Conservation (phyloP, 2,113 vertebrate species). For the Oreamnos americanus region DNA sequence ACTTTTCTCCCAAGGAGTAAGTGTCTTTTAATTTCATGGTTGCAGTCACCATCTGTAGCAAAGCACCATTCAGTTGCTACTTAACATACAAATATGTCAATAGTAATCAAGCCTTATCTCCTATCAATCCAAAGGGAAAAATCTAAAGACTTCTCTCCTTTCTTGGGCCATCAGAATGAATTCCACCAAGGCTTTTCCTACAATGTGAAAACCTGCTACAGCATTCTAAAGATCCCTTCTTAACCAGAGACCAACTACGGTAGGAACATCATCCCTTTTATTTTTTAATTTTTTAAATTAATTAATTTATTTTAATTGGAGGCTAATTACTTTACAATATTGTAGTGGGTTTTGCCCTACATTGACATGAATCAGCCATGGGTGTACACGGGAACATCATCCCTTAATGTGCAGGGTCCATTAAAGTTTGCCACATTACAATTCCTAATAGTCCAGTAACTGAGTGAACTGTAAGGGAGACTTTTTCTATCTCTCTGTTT, state of each 20-base stretch:
- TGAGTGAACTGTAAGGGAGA: neutral
- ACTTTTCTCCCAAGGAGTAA: neutral
- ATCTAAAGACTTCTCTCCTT: neutral
- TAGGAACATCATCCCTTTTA: neutral
- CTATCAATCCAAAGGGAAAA: neutral
- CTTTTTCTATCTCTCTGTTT: neutral
- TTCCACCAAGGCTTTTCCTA: neutral
- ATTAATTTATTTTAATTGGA: neutral
- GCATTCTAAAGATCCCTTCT: neutral
- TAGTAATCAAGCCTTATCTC: neutral
- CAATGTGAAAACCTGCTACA: neutral
- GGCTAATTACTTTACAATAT: neutral
- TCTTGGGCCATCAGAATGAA: neutral
- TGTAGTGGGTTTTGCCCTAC: neutral
- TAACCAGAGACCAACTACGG: neutral
- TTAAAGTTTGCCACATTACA: neutral
- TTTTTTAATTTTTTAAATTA: no score
- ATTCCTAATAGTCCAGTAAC: neutral
- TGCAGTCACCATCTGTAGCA: neutral
- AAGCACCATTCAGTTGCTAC: neutral
- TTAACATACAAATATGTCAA: neutral
- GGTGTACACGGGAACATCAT: neutral
- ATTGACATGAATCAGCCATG: neutral
- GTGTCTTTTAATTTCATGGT: neutral
- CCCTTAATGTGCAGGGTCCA: no score